Conservation (phyloP, 1,140 invertebrate species). For the Tetragnatha versicolor region DNA sequence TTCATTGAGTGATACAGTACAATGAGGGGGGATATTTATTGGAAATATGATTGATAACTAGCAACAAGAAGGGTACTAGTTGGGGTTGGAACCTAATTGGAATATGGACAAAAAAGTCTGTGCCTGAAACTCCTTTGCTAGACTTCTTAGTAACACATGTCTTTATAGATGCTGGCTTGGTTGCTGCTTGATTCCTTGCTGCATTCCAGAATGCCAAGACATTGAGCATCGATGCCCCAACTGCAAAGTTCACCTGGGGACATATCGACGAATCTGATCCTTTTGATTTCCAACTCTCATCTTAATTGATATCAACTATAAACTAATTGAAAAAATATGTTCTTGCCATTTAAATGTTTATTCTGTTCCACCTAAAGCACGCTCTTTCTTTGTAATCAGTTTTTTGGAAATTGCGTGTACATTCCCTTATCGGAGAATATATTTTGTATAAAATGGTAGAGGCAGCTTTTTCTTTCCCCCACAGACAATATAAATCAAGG, state of each 20-base stretch:
- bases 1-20: too few species aligned
- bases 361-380: too few species aligned
- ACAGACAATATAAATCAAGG: neutral
- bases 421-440: conserved; percentile 6
- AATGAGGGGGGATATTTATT: too few species aligned
- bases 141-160: too few species aligned
- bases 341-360: neutral
- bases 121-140: too few species aligned
- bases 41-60: too few species aligned
- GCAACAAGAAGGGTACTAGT: too few species aligned
- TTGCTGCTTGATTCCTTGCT: conserved; percentile 88
- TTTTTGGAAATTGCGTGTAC: conserved; percentile 5
- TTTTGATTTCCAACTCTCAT: neutral
- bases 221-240: conserved; percentile 86
- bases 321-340: neutral
- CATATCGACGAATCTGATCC: conserved; percentile 64
- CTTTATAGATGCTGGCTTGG: conserved; percentile 74
- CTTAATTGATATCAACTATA: neutral
- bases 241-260: conserved; percentile 81
- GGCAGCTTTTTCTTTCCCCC: neutral
- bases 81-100: too few species aligned
- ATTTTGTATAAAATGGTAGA: conserved; percentile 1
- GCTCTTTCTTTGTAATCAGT: neutral
- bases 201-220: conserved; percentile 87
- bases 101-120: too few species aligned